Conservation (phyloP, 2,797 vertebrate species). For the Chaetodon trifasciatus region DNA sequence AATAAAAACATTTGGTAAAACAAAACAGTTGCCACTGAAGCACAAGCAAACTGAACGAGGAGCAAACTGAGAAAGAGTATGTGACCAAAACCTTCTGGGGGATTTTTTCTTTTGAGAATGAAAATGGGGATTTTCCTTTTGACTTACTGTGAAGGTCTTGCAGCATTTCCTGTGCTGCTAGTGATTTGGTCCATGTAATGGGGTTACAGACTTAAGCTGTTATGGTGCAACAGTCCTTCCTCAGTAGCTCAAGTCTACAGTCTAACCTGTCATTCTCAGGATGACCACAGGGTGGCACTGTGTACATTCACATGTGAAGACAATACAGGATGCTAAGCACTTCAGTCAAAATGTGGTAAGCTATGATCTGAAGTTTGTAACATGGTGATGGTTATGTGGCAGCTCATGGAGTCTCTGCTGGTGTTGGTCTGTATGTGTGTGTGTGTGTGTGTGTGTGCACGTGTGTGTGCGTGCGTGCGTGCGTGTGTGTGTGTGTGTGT, state of each 20-base stretch:
- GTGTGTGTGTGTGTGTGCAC: conserved; percentile 4
- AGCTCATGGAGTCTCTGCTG: neutral
- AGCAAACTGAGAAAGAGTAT: neutral
- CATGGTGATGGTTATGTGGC: neutral
- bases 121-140: conserved; percentile 44
- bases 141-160: conserved; percentile 26
- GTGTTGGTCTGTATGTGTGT: neutral
- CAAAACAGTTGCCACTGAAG: neutral
- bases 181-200: conserved; percentile 45
- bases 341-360: neutral
- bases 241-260: neutral
- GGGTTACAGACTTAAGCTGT: conserved; percentile 56
- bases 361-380: conserved; percentile 23
- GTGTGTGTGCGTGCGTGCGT: conserved; percentile 53
- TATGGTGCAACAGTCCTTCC: conserved; percentile 10
- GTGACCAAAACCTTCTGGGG: neutral
- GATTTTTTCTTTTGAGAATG: conserved; percentile 21
- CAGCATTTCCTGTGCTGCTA: conserved; percentile 19
- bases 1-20: neutral
- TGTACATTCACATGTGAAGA: conserved; percentile 38
- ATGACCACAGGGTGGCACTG: conserved; percentile 67
- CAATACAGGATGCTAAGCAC: neutral
- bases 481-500: conserved; percentile 34
- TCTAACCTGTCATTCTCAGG: conserved; percentile 11
- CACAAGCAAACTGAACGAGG: neutral